A percentile compares a stretch with the other conserved stretches of the same genome.
These are phyloP conservation scores for Melanerpes aurifrons DNA, from an alignment of 2,113 vertebrate genomes.

Conservation along the genomic window DNA sequence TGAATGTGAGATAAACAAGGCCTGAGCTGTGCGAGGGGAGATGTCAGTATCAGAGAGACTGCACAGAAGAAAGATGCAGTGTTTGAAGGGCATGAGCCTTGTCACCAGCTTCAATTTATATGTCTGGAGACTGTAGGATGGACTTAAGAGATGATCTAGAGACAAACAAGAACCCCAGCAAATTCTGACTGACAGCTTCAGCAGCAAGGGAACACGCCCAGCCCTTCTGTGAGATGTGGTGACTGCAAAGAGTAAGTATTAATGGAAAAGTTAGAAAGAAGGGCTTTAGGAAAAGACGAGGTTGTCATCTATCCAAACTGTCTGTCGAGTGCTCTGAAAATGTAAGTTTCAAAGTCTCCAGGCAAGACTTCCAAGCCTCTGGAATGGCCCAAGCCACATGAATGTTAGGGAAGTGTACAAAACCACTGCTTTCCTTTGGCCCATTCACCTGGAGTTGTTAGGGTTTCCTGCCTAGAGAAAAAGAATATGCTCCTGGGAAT, in stretches of 20 bases:
- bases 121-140: too few relatives aligned
- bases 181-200: constrained; percentile 2
- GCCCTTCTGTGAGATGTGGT: not conserved
- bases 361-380: constrained; percentile 48
- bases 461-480: constrained; percentile 63
- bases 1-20: not conserved
- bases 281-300: constrained; percentile 22
- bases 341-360: constrained; percentile 53
- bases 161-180: not conserved
- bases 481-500: constrained; percentile 58
- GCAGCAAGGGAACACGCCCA: constrained; percentile 11
- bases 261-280: constrained; percentile 51
- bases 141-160: not conserved
- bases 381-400: constrained; percentile 32
- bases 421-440: constrained; percentile 66
- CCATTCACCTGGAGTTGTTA: constrained; percentile 55
- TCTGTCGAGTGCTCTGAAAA: constrained; percentile 47
- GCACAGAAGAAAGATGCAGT: not conserved
- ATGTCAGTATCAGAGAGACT: not conserved
- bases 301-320: constrained; percentile 47
- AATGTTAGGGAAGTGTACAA: constrained; percentile 66
- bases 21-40: not conserved
- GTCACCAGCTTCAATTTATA: not conserved
- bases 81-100: not conserved
- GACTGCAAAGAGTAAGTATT: constrained; percentile 50